Evolutionary conservation across 2,113 vertebrate genomes (phyloP), one percentile per base, ranked within the genome.

Genomic region (Girardinichthys multiradiatus): DNA sequence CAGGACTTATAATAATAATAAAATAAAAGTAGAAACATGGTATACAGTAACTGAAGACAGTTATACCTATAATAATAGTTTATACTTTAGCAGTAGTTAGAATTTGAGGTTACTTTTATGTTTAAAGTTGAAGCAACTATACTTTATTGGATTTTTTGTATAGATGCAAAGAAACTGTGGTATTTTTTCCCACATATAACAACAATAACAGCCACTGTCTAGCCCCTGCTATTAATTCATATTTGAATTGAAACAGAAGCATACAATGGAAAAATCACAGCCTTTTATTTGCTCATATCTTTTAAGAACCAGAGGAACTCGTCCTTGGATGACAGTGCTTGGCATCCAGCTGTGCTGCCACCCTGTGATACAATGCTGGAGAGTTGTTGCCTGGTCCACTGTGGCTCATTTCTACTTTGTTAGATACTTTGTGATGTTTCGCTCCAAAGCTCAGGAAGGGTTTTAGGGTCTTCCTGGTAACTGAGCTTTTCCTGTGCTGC

Each of bases 391-490:
- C 85, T 66, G 85, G 74, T 75, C 86, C 85, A 74, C 82, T 8
- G 24, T 39, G 35, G 65, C 77, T 64, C 13, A 27, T 81, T 89
- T 86, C 83, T 64, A 82, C 79, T 67, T 90, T 82, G 78, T 88
- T 91, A 71, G 60, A 71, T 80, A 84, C 60, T 79, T 80, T 60
- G 69, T 76, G 77, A 76, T 68, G 83, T 84, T 76, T 85, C 62
- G 72, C 79, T 84, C 37, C 79, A 67, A 64, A 68, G 88, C 88
- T 80, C 72, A 60, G 65, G 58, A 29, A 57, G 71, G 59, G 77
- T 51, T 48, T 58, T 59, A 35, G 58, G 62, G 82, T 84, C 64
- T 86, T 78, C 70, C 77, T 90, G 86, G 88, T 83, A 93, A 84
- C 78, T 62, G 71, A 68, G 70, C 76, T 77, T 75, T 88, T 86